A percentile compares a stretch with the other conserved stretches of the same genome.
Evolutionary conservation across 2,113 vertebrate species (phyloP).

Genomic region (Galbula dea): DNA sequence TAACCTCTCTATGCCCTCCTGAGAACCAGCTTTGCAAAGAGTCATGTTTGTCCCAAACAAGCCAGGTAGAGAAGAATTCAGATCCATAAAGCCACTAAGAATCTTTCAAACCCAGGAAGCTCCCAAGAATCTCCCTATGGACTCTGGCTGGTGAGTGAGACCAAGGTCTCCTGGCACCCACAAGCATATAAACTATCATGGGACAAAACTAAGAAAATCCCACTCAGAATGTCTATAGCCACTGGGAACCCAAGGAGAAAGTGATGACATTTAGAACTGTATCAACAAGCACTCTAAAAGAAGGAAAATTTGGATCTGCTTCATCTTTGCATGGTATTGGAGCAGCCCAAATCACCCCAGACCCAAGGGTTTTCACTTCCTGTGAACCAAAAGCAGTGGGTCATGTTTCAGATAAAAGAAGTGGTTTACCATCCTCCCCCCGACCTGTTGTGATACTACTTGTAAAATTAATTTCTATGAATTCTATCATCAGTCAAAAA

Average conservation of each 20-base stretch:
- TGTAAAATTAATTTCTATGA: background rate
- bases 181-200: too few species aligned
- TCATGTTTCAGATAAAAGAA: background rate
- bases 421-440: too few species aligned
- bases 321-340: background rate
- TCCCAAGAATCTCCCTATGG: background rate
- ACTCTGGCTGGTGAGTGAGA: background rate
- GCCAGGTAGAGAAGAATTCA: background rate
- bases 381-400: background rate
- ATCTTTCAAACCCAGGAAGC: too few species aligned
- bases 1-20: background rate
- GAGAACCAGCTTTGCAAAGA: background rate
- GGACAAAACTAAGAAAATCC: background rate
- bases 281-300: too few species aligned
- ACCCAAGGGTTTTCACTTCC: background rate
- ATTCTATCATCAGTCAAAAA: background rate
- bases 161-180: background rate
- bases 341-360: background rate
- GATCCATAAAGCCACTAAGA: background rate
- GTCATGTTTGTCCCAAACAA: too few species aligned
- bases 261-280: background rate
- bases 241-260: background rate
- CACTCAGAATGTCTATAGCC: background rate
- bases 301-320: background rate
- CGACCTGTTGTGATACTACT: accelerated